Conservation (phyloP, 2,797 vertebrate species). For the Cynopterus sphinx region DNA sequence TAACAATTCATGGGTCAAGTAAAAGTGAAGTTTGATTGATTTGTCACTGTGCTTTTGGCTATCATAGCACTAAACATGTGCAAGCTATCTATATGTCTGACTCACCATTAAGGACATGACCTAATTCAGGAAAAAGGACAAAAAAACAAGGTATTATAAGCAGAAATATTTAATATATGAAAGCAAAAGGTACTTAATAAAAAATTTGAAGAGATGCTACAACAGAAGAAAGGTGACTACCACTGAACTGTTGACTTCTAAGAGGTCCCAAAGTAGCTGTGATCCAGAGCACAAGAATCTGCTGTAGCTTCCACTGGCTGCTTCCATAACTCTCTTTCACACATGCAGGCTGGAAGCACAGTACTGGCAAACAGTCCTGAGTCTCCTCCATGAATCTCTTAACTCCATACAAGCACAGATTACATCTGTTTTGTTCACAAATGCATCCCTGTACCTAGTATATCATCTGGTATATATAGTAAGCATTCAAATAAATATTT, state of each 20-base stretch:
- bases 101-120: neutral
- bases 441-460: neutral
- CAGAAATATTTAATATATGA: neutral
- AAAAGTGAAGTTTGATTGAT: neutral
- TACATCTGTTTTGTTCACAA: neutral
- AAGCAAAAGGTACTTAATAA: neutral
- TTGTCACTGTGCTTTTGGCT: neutral
- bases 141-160: neutral
- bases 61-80: neutral
- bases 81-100: neutral
- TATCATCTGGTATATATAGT: neutral
- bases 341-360: neutral
- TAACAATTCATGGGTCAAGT: neutral
- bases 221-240: neutral
- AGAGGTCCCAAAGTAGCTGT: neutral
- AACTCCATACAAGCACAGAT: neutral
- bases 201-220: neutral
- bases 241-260: neutral
- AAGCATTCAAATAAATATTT: neutral
- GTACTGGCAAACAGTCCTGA: neutral
- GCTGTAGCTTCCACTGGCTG: fast-evolving
- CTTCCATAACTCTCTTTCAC: neutral
- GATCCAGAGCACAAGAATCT: neutral
- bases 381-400: neutral
- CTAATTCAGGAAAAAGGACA: neutral